A percentile compares a stretch with the other conserved stretches of the same genome.
These are phyloP conservation scores for Thumatha senex DNA, from an alignment of 2,888 invertebrate genomes.

Conservation along the genomic window DNA sequence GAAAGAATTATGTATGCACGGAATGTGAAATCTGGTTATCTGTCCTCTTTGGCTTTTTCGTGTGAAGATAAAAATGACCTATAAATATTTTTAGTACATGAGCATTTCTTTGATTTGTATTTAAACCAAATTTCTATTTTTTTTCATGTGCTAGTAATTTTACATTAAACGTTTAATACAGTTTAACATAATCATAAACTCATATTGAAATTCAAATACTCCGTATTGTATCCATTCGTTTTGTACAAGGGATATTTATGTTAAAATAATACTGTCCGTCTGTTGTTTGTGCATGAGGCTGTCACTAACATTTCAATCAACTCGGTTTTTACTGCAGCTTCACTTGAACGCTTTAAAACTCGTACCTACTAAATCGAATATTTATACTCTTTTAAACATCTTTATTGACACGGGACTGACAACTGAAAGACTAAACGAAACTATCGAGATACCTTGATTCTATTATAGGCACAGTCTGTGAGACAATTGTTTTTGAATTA, in stretches of 20 bases:
- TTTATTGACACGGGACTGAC: slow-evolving; percentile 78
- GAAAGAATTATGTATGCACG: too few relatives aligned
- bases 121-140: too few relatives aligned
- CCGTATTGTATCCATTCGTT: slow-evolving; percentile 76
- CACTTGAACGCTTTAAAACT: slow-evolving; percentile 62
- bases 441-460: slow-evolving; percentile 53
- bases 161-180: slow-evolving; percentile 67
- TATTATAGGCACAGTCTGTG: slow-evolving; percentile 12
- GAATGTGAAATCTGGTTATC: too few relatives aligned
- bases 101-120: too few relatives aligned
- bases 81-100: too few relatives aligned
- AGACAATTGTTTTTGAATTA: slow-evolving; percentile 21
- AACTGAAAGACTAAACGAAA: slow-evolving; percentile 62
- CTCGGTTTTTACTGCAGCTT: slow-evolving; percentile 71
- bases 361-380: slow-evolving; percentile 71
- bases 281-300: slow-evolving; percentile 78
- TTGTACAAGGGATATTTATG: slow-evolving; percentile 82
- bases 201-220: slow-evolving; percentile 78
- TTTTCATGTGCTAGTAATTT: too few relatives aligned
- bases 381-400: slow-evolving; percentile 78
- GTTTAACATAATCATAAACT: slow-evolving; percentile 67
- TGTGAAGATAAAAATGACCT: too few relatives aligned
- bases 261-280: slow-evolving; percentile 78
- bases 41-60: too few relatives aligned
- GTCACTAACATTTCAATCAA: slow-evolving; percentile 81